Evolutionary conservation across 2,888 invertebrate species (phyloP).

Genomic region (Operophtera brumata): DNA sequence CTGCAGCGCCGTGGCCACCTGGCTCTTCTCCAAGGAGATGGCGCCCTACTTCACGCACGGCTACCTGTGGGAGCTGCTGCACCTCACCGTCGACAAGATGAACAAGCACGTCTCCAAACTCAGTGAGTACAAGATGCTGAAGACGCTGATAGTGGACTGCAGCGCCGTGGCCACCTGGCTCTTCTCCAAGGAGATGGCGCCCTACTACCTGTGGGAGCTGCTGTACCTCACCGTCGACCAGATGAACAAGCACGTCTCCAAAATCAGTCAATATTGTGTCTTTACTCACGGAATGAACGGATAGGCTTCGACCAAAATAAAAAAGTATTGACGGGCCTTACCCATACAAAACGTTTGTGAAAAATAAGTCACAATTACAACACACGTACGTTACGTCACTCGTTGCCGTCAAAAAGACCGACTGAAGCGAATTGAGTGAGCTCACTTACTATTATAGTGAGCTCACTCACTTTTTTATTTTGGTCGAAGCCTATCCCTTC

Average conservation of each 20-base stretch:
- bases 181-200: constrained; percentile 93
- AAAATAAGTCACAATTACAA: too few species aligned
- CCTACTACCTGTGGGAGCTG: constrained; percentile 97
- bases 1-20: constrained; percentile 97
- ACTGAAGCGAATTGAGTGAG: too few species aligned
- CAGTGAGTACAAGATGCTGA: constrained; percentile 93
- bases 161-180: constrained; percentile 99
- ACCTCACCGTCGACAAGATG: constrained; percentile 97
- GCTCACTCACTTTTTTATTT: too few species aligned
- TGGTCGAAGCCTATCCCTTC: too few species aligned
- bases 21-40: constrained; percentile 97
- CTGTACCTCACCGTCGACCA: constrained; percentile 97
- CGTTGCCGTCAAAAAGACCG: too few species aligned
- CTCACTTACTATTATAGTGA: too few species aligned
- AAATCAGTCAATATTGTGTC: constrained; percentile 83
- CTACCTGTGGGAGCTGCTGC: constrained; percentile 98
- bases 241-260: constrained; percentile 97
- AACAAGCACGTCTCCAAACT: constrained; percentile 95
- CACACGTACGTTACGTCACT: too few species aligned
- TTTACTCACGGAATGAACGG: too few species aligned
- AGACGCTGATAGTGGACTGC: constrained; percentile 98
- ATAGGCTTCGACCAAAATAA: too few species aligned
- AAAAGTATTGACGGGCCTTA: too few species aligned
- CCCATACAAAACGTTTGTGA: too few species aligned
- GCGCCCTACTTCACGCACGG: constrained; percentile 93